Conservation (phyloP, 2,797 vertebrate species). For the Lacerta bilineata region DNA sequence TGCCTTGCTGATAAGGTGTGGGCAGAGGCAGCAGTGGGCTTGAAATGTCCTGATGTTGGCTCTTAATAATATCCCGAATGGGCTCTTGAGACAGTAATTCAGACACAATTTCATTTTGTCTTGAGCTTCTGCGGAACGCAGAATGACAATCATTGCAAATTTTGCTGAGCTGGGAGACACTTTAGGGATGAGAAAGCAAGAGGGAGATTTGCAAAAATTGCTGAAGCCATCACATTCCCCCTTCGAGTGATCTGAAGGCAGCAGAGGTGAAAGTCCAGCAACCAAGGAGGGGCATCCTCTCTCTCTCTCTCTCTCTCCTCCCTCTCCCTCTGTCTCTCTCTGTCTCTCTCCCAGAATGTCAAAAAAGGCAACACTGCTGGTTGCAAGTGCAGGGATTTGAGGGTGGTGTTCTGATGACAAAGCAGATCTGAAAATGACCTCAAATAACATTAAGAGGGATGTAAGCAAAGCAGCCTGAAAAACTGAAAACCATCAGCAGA, state of each 20-base stretch:
- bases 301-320: neutral
- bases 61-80: constrained; percentile 7
- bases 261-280: constrained; percentile 13
- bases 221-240: constrained; percentile 36
- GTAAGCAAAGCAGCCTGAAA: neutral
- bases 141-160: constrained; percentile 35
- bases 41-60: neutral
- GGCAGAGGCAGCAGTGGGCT: constrained; percentile 24
- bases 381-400: neutral
- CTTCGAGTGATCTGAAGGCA: accelerated
- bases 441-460: neutral
- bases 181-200: neutral
- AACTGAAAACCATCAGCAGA: no score
- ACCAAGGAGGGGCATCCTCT: neutral
- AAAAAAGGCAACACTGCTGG: neutral
- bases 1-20: neutral
- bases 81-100: constrained; percentile 43
- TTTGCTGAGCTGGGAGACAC: constrained; percentile 55
- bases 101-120: neutral
- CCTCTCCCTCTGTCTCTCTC: no score
- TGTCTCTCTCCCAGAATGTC: neutral
- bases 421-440: neutral
- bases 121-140: constrained; percentile 1
- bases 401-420: neutral
- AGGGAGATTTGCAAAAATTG: neutral